These are phyloP conservation scores for Enteromius fasciolatus DNA, from an alignment of 2,797 vertebrate species.

Conservation along the genomic window DNA sequence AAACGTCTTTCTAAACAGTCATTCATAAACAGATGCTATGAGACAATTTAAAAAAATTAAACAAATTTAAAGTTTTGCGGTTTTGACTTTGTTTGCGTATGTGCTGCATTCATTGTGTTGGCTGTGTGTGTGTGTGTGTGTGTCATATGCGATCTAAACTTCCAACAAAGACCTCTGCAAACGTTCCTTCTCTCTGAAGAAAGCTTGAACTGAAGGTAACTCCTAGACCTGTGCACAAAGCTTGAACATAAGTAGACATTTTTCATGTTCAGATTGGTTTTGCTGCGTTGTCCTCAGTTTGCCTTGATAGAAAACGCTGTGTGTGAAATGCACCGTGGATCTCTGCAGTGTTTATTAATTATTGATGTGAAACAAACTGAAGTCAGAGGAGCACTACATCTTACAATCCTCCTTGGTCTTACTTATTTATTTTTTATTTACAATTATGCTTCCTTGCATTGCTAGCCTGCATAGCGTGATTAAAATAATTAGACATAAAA, in stretches of 20 bases:
- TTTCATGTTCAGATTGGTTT: neutral
- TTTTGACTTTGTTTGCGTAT: neutral
- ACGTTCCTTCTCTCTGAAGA: conserved; percentile 15
- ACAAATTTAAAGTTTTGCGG: neutral
- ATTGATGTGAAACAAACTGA: conserved; percentile 42
- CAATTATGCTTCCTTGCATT: neutral
- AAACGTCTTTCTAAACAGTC: no score
- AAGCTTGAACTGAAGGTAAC: neutral
- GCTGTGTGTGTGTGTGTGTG: neutral
- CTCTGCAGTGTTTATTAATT: conserved; percentile 24
- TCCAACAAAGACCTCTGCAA: neutral
- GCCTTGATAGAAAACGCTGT: conserved; percentile 4
- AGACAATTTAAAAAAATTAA: no score
- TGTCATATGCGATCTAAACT: neutral
- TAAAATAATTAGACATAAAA: conserved; percentile 25
- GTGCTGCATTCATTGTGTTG: neutral
- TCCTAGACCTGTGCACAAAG: neutral
- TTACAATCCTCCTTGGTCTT: neutral
- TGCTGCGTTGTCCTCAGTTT: neutral
- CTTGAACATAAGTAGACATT: neutral
- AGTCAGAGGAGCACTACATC: conserved; percentile 6
- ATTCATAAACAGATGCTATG: neutral
- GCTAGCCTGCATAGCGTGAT: neutral
- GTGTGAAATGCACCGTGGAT: conserved; percentile 17
- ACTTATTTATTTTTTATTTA: conserved; percentile 24